phyloP scores from a whole-genome alignment of 2,797 vertebrate species.

The Cebuella pygmaea region DNA sequence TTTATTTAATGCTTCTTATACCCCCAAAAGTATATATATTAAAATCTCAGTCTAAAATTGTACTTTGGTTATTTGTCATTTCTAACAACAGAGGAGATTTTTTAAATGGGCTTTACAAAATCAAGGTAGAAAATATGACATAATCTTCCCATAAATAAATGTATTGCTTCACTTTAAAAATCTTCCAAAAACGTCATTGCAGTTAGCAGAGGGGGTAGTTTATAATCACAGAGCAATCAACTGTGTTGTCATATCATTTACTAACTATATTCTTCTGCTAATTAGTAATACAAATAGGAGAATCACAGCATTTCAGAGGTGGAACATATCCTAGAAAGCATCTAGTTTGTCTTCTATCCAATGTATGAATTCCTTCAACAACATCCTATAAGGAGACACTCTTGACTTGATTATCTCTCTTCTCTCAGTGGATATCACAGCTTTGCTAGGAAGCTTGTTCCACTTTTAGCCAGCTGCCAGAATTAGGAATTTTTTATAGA shows the following conservation, averaged over 20 bases:
- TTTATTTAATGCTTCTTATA: conserved; percentile 7
- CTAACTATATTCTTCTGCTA: not conserved
- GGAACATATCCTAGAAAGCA: not conserved
- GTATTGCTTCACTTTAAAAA: not conserved
- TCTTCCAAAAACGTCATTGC: not conserved
- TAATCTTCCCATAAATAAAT: not conserved
- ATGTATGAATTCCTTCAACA: not conserved
- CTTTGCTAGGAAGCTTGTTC: not conserved
- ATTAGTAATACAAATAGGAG: not conserved
- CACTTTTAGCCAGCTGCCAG: not conserved
- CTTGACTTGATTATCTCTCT: not conserved
- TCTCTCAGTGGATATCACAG: not conserved
- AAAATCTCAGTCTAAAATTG: not conserved
- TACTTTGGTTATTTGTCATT: conserved; percentile 28
- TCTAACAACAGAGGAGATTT: not conserved
- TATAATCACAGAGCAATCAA: not conserved
- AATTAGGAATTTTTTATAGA: not conserved
- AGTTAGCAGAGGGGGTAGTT: not conserved
- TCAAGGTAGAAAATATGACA: not conserved
- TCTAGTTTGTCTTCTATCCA: not conserved
- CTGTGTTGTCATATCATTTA: not conserved
- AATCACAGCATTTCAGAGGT: not conserved
- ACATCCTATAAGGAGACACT: not conserved
- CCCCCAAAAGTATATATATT: not conserved
- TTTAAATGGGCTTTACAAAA: conserved; percentile 21